Conservation (phyloP, 2,113 vertebrate genomes). For the Ursus arctos region DNA sequence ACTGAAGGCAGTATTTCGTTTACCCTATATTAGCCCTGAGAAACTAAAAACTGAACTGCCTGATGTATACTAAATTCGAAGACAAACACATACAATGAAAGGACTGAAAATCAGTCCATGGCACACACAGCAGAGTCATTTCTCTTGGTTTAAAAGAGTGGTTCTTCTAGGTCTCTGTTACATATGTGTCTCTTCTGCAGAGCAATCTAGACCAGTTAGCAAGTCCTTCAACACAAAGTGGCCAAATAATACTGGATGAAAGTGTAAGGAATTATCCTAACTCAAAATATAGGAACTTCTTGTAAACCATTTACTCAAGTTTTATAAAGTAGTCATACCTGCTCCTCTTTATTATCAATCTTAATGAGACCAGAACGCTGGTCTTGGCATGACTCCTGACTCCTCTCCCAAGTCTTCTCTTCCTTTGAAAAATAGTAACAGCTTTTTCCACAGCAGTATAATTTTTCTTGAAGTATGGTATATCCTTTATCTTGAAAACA, state of each 20-base stretch:
- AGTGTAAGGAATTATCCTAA: neutral
- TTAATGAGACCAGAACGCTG: neutral
- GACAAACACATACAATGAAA: no score
- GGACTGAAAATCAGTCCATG: neutral
- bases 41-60: neutral
- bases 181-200: rapidly evolving
- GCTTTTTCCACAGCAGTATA: neutral
- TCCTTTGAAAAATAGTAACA: constrained; percentile 58
- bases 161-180: neutral
- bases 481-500: constrained; percentile 16
- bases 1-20: neutral
- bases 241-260: neutral
- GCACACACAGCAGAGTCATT: neutral
- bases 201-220: neutral
- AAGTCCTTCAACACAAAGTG: neutral
- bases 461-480: neutral
- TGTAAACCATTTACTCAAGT: neutral
- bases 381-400: neutral
- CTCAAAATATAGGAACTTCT: neutral
- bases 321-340: neutral
- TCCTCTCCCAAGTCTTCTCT: constrained; percentile 9
- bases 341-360: neutral
- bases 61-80: neutral
- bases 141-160: neutral
- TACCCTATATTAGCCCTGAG: neutral